phyloP scores from a whole-genome alignment of 1,140 invertebrate genomes.

The Hycleus cichorii region DNA sequence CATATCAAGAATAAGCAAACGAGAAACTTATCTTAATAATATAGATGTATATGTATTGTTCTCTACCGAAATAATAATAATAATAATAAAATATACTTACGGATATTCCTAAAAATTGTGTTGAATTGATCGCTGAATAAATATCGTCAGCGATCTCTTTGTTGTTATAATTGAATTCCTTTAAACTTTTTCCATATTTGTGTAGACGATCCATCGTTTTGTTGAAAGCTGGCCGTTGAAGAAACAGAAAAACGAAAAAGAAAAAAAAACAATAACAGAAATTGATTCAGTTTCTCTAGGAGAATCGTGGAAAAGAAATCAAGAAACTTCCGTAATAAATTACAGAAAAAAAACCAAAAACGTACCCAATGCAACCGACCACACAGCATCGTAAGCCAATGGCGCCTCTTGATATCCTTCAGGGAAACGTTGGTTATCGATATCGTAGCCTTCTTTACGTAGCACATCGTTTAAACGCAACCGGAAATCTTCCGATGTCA shows the following conservation, averaged over 20 bases:
- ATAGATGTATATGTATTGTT: background rate
- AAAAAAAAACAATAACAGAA: background rate
- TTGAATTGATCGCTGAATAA: constrained; percentile 95
- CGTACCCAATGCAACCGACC: constrained; percentile 86
- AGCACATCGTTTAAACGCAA: constrained; percentile 70
- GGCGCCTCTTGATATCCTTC: constrained; percentile 98
- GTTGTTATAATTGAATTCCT: constrained; percentile 97
- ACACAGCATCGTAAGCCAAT: constrained; percentile 97
- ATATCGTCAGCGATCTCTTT: constrained; percentile 91
- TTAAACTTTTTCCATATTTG: constrained; percentile 71
- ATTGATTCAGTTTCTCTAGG: background rate
- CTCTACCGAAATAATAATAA: constrained; percentile 4
- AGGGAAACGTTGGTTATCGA: constrained; percentile 73
- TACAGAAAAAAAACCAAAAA: background rate
- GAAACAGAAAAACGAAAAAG: constrained; percentile 1
- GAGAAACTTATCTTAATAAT: no score
- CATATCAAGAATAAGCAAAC: no score
- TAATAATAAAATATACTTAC: constrained; percentile 52
- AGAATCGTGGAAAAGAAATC: no score
- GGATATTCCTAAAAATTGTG: constrained; percentile 95
- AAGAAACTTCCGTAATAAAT: background rate
- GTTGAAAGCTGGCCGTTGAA: constrained; percentile 68
- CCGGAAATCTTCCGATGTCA: constrained; percentile 73
- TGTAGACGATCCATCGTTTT: constrained; percentile 85
- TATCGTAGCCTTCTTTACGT: constrained; percentile 70